These are phyloP conservation scores for Pheosia gnoma DNA, from an alignment of 2,888 invertebrate genomes.

Conservation along the genomic window DNA sequence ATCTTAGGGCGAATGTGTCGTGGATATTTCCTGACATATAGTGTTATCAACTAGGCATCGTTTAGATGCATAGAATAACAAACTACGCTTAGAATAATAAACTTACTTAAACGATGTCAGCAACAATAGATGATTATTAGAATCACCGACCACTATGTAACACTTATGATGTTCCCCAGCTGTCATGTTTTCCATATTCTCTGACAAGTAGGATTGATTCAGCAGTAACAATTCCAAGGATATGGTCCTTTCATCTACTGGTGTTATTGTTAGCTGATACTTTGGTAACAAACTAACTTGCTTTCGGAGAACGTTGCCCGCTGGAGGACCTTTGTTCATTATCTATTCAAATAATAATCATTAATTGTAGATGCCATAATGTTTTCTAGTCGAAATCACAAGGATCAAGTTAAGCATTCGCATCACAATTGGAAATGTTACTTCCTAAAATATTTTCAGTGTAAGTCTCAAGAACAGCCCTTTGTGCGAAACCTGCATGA, in stretches of 20 bases:
- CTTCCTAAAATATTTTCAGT: too few species aligned
- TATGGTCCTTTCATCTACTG: conserved; percentile 59
- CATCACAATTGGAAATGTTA: too few species aligned
- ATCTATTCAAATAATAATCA: conserved; percentile 74
- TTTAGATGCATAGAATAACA: background rate
- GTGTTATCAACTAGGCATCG: background rate
- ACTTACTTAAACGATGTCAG: conserved; percentile 83
- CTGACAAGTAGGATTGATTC: conserved; percentile 73
- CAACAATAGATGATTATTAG: conserved; percentile 84
- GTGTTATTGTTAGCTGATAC: conserved; percentile 78
- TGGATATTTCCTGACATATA: background rate
- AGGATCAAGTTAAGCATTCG: too few species aligned
- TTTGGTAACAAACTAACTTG: conserved; percentile 86
- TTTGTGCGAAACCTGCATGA: too few species aligned
- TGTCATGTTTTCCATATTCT: conserved; percentile 71
- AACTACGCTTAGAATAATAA: conserved; percentile 32
- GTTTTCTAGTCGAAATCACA: too few species aligned
- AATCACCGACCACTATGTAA: conserved; percentile 86
- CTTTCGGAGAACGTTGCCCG: conserved; percentile 87
- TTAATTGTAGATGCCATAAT: too few species aligned
- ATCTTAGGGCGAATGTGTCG: too few species aligned
- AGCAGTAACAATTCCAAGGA: conserved; percentile 61
- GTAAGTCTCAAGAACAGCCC: too few species aligned
- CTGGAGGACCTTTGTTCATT: conserved; percentile 88
- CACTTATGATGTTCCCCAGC: conserved; percentile 80